Percentiles rank a stretch among this genome's conserved stretches.
phyloP scores from a whole-genome alignment of 2,888 invertebrate genomes.

The Geophilus truncorum region DNA sequence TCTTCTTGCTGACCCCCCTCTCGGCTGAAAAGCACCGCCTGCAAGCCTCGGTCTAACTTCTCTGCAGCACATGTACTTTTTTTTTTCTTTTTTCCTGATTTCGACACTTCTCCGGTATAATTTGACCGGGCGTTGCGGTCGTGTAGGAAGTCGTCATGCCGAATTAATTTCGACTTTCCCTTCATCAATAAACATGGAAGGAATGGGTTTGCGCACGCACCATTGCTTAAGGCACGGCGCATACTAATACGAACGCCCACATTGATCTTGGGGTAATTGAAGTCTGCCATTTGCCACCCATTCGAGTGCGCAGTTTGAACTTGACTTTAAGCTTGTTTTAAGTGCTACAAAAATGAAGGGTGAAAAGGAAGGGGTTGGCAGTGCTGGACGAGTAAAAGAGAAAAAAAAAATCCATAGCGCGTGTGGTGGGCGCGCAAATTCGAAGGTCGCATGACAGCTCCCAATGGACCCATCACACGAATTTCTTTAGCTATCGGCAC shows the following conservation, averaged over 20 bases:
- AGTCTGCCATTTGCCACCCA: conserved; percentile 19
- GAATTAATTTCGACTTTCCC: conserved; percentile 23
- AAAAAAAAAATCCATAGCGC: neutral
- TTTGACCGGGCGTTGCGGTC: conserved; percentile 5
- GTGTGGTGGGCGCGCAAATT: neutral
- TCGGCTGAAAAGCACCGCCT: neutral
- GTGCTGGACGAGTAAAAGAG: no score
- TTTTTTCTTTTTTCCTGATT: neutral
- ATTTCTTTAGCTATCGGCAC: conserved; percentile 18
- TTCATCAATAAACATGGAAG: conserved; percentile 16
- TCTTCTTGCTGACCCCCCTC: neutral
- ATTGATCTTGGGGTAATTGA: conserved; percentile 20
- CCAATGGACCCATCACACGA: conserved; percentile 12
- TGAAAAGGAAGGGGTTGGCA: neutral
- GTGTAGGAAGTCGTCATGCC: conserved; percentile 13
- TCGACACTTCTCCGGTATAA: neutral
- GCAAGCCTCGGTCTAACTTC: neutral
- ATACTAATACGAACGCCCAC: conserved; percentile 2
- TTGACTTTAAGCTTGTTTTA: neutral
- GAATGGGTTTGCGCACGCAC: neutral
- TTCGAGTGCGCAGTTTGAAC: neutral
- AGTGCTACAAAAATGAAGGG: neutral
- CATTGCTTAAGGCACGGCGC: conserved; percentile 8
- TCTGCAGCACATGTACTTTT: neutral
- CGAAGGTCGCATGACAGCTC: conserved; percentile 21